Evolutionary conservation across 2,888 invertebrate species (phyloP).

Genomic region (Polydrusus cervinus): DNA sequence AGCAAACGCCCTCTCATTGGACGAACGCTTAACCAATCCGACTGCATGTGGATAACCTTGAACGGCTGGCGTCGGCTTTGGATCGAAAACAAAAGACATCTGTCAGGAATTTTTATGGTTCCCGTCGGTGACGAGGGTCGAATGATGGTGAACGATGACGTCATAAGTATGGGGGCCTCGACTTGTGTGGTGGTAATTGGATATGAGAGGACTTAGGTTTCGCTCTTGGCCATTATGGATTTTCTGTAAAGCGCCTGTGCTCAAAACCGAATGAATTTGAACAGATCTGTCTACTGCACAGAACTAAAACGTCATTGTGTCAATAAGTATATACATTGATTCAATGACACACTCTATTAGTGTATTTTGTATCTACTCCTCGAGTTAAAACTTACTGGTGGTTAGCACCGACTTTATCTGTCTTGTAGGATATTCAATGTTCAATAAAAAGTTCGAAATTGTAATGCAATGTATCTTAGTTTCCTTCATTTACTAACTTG

Average conservation of each 20-base stretch:
- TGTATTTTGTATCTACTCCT: no score
- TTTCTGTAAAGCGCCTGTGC: background rate
- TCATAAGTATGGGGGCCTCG: constrained; percentile 45
- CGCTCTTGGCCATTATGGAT: background rate
- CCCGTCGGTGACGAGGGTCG: constrained; percentile 51
- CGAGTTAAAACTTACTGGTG: no score
- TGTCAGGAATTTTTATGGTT: constrained; percentile 55
- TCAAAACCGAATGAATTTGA: background rate
- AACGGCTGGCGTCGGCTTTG: constrained; percentile 50
- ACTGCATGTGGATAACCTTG: constrained; percentile 52
- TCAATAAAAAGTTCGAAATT: no score
- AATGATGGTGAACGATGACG: constrained; percentile 52
- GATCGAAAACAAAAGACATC: constrained; percentile 54
- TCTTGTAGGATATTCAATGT: no score
- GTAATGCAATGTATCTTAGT: no score
- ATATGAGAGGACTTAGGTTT: constrained; percentile 7
- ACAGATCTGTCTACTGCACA: background rate
- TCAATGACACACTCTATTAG: no score
- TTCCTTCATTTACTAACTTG: no score
- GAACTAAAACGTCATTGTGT: no score
- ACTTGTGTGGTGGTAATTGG: constrained; percentile 37
- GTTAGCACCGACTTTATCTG: no score
- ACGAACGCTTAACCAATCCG: constrained; percentile 44
- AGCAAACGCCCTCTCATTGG: constrained; percentile 52
- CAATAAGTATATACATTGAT: no score